Evolutionary conservation across 2,797 vertebrate genomes (phyloP), one percentile per base, ranked within the genome.

Genomic region (Xyrichtys novacula): DNA sequence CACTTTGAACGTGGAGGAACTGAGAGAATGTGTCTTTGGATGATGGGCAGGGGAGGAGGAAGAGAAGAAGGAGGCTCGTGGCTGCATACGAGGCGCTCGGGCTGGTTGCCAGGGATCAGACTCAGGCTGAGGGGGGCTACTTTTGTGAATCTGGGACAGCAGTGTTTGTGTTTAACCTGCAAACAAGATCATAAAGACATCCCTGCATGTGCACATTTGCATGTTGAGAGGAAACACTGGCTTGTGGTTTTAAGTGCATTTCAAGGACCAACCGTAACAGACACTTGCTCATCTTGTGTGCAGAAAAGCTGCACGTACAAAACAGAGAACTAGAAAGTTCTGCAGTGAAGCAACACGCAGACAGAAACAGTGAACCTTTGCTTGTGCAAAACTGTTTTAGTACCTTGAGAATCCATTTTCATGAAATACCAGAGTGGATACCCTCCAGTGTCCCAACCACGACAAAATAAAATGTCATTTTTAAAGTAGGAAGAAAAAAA

Each of bases 151-250:
- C 72, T 87, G 73, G 79, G 70, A 75, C 70, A 60, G 83, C 74
- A 44, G 61, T 67, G 69, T 86, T 89, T 86, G 80, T 78, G 73
- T 90, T 85, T 75, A 91, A 91, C 80, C 80, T 85, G 78, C 81
- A 86, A 84, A 89, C 76, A 84, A 62, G 75, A 79, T 76, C 59
- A 83, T 77, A 79, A 84, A 84, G 43, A 60, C 48, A 47, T 47
- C 68, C 50, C 52, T 31, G 73, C 34, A 10, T 29, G 56, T 55
- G 75, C 57, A 59, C 49, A 54, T 65, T 70, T 65, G 78, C 74
- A 66, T 55, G 60, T 76, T 78, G 58, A 59, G 72, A 72, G 25
- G 60, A 66, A 70, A 75, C 57, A 61, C 44, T 65, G 68, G 46
- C 47, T 53, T 15, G 14, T 36, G 67, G 71, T 77, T 61, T 68